These are phyloP conservation scores for Cephalopterus ornatus DNA, from an alignment of 2,113 vertebrate species.

Conservation along the genomic window DNA sequence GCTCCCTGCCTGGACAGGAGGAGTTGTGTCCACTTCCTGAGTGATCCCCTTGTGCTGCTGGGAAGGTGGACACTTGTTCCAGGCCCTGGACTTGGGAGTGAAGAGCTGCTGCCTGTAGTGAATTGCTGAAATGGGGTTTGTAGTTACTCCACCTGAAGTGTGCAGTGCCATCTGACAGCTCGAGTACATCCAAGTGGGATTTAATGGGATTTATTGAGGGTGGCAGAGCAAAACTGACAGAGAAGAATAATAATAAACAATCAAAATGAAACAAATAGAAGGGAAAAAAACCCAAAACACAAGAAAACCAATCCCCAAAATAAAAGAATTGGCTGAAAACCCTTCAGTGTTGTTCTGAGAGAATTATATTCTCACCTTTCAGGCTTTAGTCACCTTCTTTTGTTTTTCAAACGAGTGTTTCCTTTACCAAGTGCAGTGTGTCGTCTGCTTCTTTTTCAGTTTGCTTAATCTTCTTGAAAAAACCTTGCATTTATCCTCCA, in stretches of 20 bases:
- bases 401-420: background rate
- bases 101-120: background rate
- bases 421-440: background rate
- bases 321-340: background rate
- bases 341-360: background rate
- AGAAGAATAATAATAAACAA: background rate
- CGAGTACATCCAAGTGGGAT: no score
- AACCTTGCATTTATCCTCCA: conserved; percentile 11
- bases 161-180: background rate
- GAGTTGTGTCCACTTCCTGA: background rate
- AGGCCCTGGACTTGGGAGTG: background rate
- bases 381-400: background rate
- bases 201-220: background rate
- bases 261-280: background rate
- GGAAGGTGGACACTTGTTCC: background rate
- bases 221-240: background rate
- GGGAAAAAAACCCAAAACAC: background rate
- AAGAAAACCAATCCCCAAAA: background rate
- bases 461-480: conserved; percentile 29
- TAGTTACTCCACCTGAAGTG: background rate
- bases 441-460: background rate
- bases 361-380: background rate
- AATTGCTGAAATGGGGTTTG: background rate
- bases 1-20: background rate
- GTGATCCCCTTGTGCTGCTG: background rate